Percentiles rank a stretch among this genome's conserved stretches.
Evolutionary conservation across 1,140 invertebrate genomes (phyloP).

Genomic region (Cotesia vestalis): DNA sequence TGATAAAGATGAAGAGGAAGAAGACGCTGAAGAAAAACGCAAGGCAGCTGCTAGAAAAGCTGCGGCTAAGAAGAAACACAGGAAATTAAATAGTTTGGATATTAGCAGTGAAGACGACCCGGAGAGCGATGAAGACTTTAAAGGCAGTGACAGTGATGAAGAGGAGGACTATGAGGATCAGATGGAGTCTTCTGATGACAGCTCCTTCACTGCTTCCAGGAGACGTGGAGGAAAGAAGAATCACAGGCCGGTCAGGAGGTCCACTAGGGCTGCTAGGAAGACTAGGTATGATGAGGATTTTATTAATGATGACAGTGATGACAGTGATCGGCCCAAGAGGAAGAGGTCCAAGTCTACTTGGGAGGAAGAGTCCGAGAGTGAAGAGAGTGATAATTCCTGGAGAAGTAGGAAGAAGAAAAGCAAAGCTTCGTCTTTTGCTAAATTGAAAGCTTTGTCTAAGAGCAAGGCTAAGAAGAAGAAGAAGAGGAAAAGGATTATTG

Average conservation of each 20-base stretch:
- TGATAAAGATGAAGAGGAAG: conserved; percentile 62
- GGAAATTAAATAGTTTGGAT: conserved; percentile 83
- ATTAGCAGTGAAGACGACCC: conserved; percentile 82
- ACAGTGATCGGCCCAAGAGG: conserved; percentile 66
- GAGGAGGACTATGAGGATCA: conserved; percentile 71
- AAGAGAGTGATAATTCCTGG: conserved; percentile 72
- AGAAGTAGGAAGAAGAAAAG: conserved; percentile 65
- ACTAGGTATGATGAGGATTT: conserved; percentile 71
- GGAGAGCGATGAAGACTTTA: conserved; percentile 87
- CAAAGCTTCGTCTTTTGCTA: conserved; percentile 50
- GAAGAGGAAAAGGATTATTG: conserved; percentile 63
- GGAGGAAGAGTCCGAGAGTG: conserved; percentile 69
- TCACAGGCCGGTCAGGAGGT: conserved; percentile 66
- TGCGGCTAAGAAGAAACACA: conserved; percentile 71
- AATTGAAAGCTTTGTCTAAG: conserved; percentile 52
- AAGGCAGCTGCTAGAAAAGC: conserved; percentile 50
- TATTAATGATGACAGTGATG: conserved; percentile 70
- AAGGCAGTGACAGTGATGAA: conserved; percentile 72
- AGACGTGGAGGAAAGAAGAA: conserved; percentile 60
- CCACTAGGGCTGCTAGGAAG: conserved; percentile 67
- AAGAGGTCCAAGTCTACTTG: conserved; percentile 67
- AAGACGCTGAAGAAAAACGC: conserved; percentile 50
- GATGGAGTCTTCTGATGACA: conserved; percentile 69
- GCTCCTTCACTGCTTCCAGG: conserved; percentile 60
- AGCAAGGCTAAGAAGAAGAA: conserved; percentile 64